These are phyloP conservation scores for Agonum fuliginosum DNA, from an alignment of 2,888 invertebrate species.

Conservation along the genomic window DNA sequence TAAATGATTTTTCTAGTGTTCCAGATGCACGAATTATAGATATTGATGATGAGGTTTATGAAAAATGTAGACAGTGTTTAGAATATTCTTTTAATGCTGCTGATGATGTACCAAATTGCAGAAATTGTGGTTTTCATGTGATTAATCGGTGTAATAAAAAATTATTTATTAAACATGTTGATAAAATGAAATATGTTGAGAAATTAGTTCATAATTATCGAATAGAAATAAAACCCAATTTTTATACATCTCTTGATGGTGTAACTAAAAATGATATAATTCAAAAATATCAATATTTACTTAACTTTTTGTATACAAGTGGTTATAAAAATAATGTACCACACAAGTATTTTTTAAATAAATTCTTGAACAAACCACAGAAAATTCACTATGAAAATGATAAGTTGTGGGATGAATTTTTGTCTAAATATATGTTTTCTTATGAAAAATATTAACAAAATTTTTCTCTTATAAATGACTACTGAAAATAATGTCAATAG, in stretches of 20 bases:
- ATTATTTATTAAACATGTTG: constrained; percentile 25
- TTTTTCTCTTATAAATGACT: constrained; percentile 26
- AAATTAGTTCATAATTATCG: constrained; percentile 31
- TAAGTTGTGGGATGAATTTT: constrained; percentile 24
- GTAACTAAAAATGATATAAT: constrained; percentile 11
- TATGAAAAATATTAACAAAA: constrained; percentile 28
- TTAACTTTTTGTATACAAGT: constrained; percentile 14
- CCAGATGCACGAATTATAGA: constrained; percentile 15
- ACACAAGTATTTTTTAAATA: constrained; percentile 22
- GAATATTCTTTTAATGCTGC: constrained; percentile 11
- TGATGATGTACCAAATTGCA: constrained; percentile 14
- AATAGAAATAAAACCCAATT: constrained; percentile 18
- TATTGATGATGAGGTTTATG: constrained; percentile 5
- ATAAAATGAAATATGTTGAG: constrained; percentile 40
- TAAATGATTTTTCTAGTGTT: constrained; percentile 14
- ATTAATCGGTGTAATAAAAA: constrained; percentile 24
- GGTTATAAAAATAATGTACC: constrained; percentile 20
- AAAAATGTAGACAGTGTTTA: constrained; percentile 29
- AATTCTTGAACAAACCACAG: constrained; percentile 21
- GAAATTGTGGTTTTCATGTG: constrained; percentile 12
- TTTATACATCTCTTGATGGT: constrained; percentile 28
- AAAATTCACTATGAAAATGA: not conserved
- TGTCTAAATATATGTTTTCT: constrained; percentile 19
- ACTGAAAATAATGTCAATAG: constrained; percentile 17
- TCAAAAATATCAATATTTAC: constrained; percentile 38